Base-by-base conservation (phyloP, 1,140 invertebrate genomes). In the Aphelinus certus region DNA sequence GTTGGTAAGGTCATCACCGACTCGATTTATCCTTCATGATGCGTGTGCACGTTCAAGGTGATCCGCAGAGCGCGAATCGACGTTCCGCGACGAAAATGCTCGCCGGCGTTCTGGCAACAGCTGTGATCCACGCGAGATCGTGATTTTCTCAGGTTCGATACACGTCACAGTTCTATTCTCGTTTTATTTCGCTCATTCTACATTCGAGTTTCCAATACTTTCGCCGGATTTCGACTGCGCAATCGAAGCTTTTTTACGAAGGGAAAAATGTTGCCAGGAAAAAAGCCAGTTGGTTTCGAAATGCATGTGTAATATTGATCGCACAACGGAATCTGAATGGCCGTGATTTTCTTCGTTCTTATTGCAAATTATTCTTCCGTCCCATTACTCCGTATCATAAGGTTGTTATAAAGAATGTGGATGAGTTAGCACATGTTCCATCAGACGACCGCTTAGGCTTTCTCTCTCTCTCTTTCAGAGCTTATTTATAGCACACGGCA, bases 401-500 rank as follows among this genome's bases (percentile, higher is more conserved):
- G 26, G 26, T 26, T 26, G 26, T 26, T 26, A 26, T 26, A 26
- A 26, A 26, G 26, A 26, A 26, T 26, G 26, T 26, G 26, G 26
- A 26, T 26, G 26, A 26, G 26, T 26, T 26, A 26, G 26, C 26
- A 26, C 26, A 26, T 26, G 26, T 26, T 26, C 26, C 26, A 26
- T 26, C 26, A 26, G 26, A 26, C 26, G 26, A 26, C 26, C 26
- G 26, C 26, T 26, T 26, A 0, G 26, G 26, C 26, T 26, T 26
- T 26, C 26, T 26, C 26, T 26, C 26, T 10, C 57, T 55, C 48
- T 61, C 56, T 61, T 48, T 64, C 46, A 48, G 3, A 43, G 51
- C 2, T 10, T 74, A 74, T 74, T 74, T 74, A 74, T 74, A 74
- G 65, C 72, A 9, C 51, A 57, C 72, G 58, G 65, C 65, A 74